phyloP scores from a whole-genome alignment of 2,797 vertebrate species.

The Chelon auratus region DNA sequence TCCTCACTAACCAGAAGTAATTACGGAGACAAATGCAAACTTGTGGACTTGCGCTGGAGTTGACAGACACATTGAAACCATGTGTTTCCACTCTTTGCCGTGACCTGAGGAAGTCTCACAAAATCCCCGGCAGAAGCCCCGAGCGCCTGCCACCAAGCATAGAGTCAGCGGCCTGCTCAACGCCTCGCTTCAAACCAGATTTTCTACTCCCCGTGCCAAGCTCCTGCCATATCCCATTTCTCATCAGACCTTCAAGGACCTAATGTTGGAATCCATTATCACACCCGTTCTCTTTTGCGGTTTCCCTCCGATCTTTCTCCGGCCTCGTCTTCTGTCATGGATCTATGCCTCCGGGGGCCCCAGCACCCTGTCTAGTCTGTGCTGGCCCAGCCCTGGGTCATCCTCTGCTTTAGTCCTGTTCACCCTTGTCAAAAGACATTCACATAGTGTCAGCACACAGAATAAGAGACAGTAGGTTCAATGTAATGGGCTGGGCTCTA shows the following conservation, averaged over 20 bases:
- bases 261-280: slow-evolving; percentile 79
- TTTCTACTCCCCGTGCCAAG: slow-evolving; percentile 69
- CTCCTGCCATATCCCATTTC: slow-evolving; percentile 77
- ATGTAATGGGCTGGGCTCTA: slow-evolving; percentile 48
- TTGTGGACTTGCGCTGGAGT: slow-evolving; percentile 21
- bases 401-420: slow-evolving; percentile 62
- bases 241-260: slow-evolving; percentile 67
- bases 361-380: slow-evolving; percentile 16
- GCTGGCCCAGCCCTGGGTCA: slow-evolving; percentile 52
- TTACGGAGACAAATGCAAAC: slow-evolving; percentile 54
- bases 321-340: slow-evolving; percentile 40
- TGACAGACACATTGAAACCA: slow-evolving; percentile 60
- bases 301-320: slow-evolving; percentile 54
- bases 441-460: slow-evolving; percentile 49
- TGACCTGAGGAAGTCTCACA: slow-evolving; percentile 59
- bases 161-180: slow-evolving; percentile 49
- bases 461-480: slow-evolving; percentile 66
- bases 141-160: slow-evolving; percentile 53
- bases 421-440: slow-evolving; percentile 77
- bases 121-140: slow-evolving; percentile 62
- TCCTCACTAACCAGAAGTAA: slow-evolving; percentile 52
- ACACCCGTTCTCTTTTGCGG: slow-evolving; percentile 47
- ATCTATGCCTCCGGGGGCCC: slow-evolving; percentile 47
- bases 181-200: slow-evolving; percentile 66
- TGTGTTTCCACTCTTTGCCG: slow-evolving; percentile 68